Base-by-base conservation (phyloP, 2,113 vertebrate genomes). In the Pteruthius melanotis region DNA sequence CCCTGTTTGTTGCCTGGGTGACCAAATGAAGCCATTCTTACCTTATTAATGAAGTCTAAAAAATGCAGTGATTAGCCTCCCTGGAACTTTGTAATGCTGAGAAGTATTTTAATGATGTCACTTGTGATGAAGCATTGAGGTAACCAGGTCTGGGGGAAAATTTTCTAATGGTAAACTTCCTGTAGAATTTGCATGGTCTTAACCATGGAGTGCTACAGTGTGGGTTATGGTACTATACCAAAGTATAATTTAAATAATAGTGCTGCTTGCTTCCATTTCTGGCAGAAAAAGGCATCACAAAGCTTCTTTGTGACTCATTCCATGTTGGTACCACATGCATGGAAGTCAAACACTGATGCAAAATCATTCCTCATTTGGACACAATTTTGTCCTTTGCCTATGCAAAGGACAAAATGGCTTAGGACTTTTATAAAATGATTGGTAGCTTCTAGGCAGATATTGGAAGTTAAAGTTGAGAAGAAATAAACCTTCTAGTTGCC, bases 391-490 rank as follows among this genome's bases (percentile, higher is more conserved):
- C 78, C 21, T 52, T 93, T 60, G 24, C 24, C 83, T 72, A 53
- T 68, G 59, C 53, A 93, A 88, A n/a, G n/a, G n/a, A n/a, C n/a
- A n/a, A n/a, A 71, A 22, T 23, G 24, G 39, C 57, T 91, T 40
- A 28, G 42, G 31, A 40, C 47, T 89, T 95, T 91, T 93, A 60
- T 90, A 95, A 96, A 42, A 90, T 64, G 40, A 33, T 49, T 75
- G 63, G 56, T 93, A 52, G 30, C 50, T 91, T 82, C 52, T 80
- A 42, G 63, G 45, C 6, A 40, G 87, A 31, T 86, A 88, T 21
- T 82, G 82, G 75, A 83, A 97, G 92, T 91, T 61, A 88, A 86
- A 83, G 61, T 35, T 80, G 95, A 92, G 64, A 94, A 95, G 92
- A 93, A 68, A 81, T 61, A 94, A 95, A 81, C 24, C 50, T 61